phyloP scores from a whole-genome alignment of 2,888 invertebrate species.

The Adelognathus sp. region DNA sequence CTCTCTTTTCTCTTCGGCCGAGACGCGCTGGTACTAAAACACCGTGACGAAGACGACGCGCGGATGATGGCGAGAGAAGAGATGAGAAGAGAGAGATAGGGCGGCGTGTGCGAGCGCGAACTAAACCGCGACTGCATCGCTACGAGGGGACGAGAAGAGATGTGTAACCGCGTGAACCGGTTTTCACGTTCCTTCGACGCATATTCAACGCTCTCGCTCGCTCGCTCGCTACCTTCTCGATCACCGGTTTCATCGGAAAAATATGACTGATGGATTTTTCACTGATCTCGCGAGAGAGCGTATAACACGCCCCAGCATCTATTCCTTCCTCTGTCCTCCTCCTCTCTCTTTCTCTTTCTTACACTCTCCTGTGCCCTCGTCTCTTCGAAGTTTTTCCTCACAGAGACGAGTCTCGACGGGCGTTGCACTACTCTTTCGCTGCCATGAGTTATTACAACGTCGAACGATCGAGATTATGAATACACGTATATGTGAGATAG shows the following conservation, averaged over 20 bases:
- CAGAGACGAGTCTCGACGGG: neutral
- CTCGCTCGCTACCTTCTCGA: conserved; percentile 27
- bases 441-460: neutral
- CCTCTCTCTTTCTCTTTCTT: neutral
- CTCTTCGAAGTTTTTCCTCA: conserved; percentile 6
- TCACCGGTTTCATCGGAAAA: conserved; percentile 38
- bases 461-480: neutral
- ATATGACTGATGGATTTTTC: conserved; percentile 56
- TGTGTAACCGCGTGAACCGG: conserved; percentile 52
- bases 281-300: conserved; percentile 20
- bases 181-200: conserved; percentile 52
- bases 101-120: conserved; percentile 55
- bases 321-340: neutral
- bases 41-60: conserved; percentile 47
- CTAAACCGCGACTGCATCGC: conserved; percentile 61
- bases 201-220: conserved; percentile 26
- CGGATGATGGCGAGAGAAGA: conserved; percentile 4
- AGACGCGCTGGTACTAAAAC: conserved; percentile 43
- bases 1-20: conserved; percentile 39
- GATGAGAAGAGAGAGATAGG: conserved; percentile 12
- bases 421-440: neutral
- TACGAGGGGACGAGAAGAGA: neutral
- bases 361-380: neutral
- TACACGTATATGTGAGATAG: neutral
- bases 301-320: conserved; percentile 5